Conservation (phyloP, 2,888 invertebrate genomes). For the Sepioteuthis lessoniana region DNA sequence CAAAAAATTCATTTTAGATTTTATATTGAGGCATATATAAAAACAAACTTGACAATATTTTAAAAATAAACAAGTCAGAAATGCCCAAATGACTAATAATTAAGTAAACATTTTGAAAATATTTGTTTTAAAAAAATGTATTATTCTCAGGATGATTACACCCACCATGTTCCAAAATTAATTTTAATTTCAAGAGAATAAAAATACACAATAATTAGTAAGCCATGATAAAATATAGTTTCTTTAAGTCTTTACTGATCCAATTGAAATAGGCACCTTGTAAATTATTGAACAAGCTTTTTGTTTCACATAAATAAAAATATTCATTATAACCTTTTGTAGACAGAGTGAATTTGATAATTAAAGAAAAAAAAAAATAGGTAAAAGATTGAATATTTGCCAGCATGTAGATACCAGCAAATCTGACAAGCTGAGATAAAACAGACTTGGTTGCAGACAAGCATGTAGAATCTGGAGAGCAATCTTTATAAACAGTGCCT, state of each 20-base stretch:
- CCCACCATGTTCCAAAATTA: not conserved
- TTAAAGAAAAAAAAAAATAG: too few species aligned
- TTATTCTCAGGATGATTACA: not conserved
- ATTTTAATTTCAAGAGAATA: not conserved
- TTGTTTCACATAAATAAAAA: not conserved
- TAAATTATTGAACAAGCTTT: not conserved
- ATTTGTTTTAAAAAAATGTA: too few species aligned
- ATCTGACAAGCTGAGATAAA: not conserved
- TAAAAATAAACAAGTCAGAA: too few species aligned
- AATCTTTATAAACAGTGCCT: not conserved
- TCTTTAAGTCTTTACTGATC: not conserved
- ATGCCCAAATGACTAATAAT: too few species aligned
- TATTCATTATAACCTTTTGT: not conserved
- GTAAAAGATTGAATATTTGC: not conserved
- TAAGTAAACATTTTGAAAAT: too few species aligned
- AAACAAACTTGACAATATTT: too few species aligned
- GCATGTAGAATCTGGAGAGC: not conserved
- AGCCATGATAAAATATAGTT: not conserved
- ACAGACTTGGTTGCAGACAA: not conserved
- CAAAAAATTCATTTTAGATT: too few species aligned
- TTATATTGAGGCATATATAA: too few species aligned
- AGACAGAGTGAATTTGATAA: not conserved
- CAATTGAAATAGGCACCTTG: not conserved
- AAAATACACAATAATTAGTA: too few species aligned
- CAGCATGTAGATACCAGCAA: not conserved